Base-by-base conservation (phyloP, 2,113 vertebrate genomes). In the Trematocara macrostoma region DNA sequence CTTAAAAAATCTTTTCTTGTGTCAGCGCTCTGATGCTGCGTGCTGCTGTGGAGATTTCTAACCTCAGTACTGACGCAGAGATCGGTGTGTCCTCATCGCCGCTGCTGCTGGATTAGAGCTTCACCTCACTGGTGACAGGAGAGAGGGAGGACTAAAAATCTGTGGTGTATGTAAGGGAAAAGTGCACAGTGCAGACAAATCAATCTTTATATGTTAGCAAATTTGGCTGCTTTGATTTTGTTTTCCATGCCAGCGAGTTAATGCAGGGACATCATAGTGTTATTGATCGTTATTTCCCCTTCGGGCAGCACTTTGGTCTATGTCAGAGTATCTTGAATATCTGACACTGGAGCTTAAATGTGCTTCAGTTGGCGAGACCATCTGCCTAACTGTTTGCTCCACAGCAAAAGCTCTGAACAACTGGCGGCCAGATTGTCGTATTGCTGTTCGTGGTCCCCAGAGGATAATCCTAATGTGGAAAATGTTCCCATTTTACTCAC, bases 31-130 rank as follows among this genome's bases (percentile, higher is more conserved):
- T 40, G 81, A 59, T 34, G 34, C 59, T 10, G 35, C n/a, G 7
- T 82, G 71, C 83, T 42, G 83, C 84, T 40, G 74, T 53, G 59
- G 8, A 18, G 42, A 67, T 59, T 56, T 83, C 20, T 1, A 55
- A 11, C 61, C 57, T 81, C 81, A 34, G 47, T 51, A 87, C 35
- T 78, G 83, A 55, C 81, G 16, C 79, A 15, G 64, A 78, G 84
- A 69, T 83, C 12, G 14, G 7, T 31, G 26, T 18, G 81, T 84
- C 29, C 35, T 82, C 34, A 34, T 83, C 45, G 34, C 57, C 3
- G 29, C 59, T 35, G 74, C 90, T 89, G 90, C 47, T 81, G 91
- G 92, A 94, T 92, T 89, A 93, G 51, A 90, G 82, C 87, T 80
- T 74, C 81, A 53, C 15, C 61, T 55, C 64, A 23, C n/a, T 61